These are phyloP conservation scores for Drepanosiphum platanoidis DNA, from an alignment of 2,888 invertebrate species.

Conservation along the genomic window DNA sequence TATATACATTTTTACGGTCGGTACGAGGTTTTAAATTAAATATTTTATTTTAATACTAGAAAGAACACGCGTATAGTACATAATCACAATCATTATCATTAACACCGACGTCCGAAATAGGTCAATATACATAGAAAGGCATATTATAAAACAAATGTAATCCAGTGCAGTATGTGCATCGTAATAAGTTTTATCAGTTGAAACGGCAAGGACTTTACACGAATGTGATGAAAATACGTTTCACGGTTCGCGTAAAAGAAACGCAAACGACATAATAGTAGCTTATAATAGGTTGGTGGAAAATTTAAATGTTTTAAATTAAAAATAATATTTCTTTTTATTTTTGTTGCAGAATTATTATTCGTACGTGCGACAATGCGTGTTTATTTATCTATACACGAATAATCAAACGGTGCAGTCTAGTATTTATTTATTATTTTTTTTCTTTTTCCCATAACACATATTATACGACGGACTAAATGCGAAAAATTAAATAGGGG, in stretches of 20 bases:
- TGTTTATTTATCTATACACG: no score
- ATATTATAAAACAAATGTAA: neutral
- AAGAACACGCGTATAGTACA: no score
- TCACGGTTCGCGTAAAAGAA: no score
- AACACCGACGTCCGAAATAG: neutral
- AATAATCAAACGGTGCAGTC: neutral
- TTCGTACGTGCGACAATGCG: neutral
- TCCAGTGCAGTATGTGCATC: neutral
- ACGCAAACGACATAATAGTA: no score
- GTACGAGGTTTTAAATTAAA: neutral
- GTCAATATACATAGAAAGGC: neutral
- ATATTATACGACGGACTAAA: neutral
- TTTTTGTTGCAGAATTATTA: neutral
- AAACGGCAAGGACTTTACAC: neutral
- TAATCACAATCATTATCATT: no score
- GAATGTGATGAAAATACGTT: neutral
- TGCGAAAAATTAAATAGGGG: conserved; percentile 13
- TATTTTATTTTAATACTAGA: neutral
- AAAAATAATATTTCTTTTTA: neutral
- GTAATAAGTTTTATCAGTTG: neutral
- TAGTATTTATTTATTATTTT: no score
- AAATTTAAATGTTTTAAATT: no score
- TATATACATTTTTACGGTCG: no score
- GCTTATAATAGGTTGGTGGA: no score
- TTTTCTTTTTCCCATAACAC: neutral